phyloP scores from a whole-genome alignment of 2,888 invertebrate species.

The Drosophila greeni region DNA sequence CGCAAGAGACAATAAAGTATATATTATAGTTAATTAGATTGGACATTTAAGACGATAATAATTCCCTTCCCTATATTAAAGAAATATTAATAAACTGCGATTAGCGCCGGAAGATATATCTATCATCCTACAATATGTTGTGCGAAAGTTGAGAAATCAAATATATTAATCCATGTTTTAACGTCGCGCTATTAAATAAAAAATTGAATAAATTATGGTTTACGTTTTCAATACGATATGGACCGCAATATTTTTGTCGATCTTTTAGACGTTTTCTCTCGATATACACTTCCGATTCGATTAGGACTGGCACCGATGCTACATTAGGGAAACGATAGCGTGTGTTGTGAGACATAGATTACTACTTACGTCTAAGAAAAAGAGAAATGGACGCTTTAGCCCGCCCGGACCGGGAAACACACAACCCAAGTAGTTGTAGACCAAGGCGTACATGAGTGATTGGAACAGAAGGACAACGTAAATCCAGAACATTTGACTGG shows the following conservation, averaged over 20 bases:
- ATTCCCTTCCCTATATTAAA: not conserved
- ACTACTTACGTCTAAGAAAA: conserved; percentile 81
- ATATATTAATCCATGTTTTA: not conserved
- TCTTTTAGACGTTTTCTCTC: not conserved
- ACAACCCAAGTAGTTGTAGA: conserved; percentile 75
- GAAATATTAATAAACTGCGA: not conserved
- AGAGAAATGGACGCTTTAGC: conserved; percentile 83
- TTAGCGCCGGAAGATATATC: not conserved
- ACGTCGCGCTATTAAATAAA: not conserved
- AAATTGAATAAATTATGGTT: too few species aligned
- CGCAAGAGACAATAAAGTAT: not conserved
- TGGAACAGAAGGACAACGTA: conserved; percentile 69
- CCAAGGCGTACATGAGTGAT: conserved; percentile 66
- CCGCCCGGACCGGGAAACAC: conserved; percentile 84
- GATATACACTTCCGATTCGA: not conserved
- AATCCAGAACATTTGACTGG: conserved; percentile 62
- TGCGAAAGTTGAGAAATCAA: not conserved
- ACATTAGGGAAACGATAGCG: not conserved
- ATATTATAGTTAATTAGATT: not conserved
- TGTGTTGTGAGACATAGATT: not conserved
- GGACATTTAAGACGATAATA: too few species aligned
- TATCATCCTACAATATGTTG: not conserved
- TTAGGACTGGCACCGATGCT: not conserved
- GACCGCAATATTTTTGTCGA: not conserved
- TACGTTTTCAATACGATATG: not conserved